Conservation (phyloP, 2,797 vertebrate species). For the Emydoidea blandingii region DNA sequence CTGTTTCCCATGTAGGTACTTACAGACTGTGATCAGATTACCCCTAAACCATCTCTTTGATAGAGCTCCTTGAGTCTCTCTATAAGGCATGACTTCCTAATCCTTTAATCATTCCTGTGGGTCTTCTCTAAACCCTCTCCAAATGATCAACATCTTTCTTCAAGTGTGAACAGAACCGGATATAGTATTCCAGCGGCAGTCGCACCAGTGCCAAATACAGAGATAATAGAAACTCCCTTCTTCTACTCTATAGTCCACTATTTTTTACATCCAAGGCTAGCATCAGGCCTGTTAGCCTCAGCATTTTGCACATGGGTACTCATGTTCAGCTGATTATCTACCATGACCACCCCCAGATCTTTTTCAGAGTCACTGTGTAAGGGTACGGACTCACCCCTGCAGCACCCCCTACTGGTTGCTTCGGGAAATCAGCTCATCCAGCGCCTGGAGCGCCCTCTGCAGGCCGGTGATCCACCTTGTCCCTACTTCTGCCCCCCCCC, state of each 20-base stretch:
- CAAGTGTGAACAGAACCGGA: background rate
- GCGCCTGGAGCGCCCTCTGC: no score
- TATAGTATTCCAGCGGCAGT: background rate
- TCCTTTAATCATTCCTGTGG: background rate
- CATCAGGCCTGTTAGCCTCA: no score
- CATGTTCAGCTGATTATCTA: background rate
- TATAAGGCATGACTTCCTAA: background rate
- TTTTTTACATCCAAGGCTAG: background rate
- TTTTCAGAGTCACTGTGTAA: background rate
- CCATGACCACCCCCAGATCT: background rate
- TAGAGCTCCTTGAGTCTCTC: background rate
- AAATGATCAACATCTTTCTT: background rate
- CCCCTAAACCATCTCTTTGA: background rate
- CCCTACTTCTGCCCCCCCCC: no score
- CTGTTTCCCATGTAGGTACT: background rate
- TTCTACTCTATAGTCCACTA: background rate
- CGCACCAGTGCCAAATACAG: background rate
- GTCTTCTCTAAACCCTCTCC: background rate
- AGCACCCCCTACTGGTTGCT: no score
- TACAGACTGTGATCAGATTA: background rate
- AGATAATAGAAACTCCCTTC: background rate
- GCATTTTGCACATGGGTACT: background rate
- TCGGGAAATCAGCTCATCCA: no score
- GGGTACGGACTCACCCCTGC: no score
- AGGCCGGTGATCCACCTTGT: no score